These are phyloP conservation scores for Mellivora capensis DNA, from an alignment of 2,113 vertebrate genomes.

Conservation along the genomic window DNA sequence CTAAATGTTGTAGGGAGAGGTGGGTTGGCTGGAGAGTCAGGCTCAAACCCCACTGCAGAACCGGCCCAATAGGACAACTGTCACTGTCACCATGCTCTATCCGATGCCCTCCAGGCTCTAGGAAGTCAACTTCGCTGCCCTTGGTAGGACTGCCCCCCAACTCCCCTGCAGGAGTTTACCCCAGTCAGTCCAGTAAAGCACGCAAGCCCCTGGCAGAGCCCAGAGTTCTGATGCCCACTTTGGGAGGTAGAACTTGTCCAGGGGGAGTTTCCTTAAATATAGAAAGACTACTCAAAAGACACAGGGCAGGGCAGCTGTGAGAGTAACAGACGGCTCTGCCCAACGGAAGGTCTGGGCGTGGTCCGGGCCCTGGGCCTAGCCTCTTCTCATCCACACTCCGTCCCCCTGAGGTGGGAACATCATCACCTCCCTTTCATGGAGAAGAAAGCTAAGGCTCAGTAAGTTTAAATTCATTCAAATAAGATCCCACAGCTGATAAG, in stretches of 20 bases:
- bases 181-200: neutral
- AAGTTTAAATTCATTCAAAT: neutral
- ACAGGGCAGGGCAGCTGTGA: neutral
- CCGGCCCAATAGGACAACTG: rapidly evolving
- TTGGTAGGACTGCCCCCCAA: neutral
- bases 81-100: neutral
- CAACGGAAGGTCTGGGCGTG: rapidly evolving
- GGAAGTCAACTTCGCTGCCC: neutral
- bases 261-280: neutral
- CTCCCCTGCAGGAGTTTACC: too few relatives aligned
- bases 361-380: neutral
- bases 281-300: neutral
- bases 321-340: rapidly evolving
- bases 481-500: neutral
- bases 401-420: neutral
- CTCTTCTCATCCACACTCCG: neutral
- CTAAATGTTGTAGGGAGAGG: neutral
- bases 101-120: neutral
- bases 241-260: neutral
- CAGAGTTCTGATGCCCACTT: rapidly evolving
- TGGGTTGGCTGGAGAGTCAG: neutral
- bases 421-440: neutral
- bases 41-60: neutral
- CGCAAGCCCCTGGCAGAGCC: neutral
- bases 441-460: neutral